phyloP scores from a whole-genome alignment of 1,140 invertebrate genomes.

The Philaenus spumarius region DNA sequence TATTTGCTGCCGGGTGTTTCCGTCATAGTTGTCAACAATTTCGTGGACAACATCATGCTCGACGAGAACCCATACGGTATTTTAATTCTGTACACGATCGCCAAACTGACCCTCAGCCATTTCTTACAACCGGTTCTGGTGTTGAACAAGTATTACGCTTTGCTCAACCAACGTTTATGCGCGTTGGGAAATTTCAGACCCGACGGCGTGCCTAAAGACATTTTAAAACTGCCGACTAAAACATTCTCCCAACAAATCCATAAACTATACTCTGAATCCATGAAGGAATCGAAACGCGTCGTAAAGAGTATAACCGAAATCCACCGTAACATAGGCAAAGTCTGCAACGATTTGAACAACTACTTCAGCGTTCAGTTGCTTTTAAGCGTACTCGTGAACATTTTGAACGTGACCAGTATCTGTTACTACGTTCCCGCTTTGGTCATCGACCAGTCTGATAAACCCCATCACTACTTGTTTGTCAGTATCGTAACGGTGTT shows the following conservation, averaged over 20 bases:
- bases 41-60: constrained; percentile 6
- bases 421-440: constrained; percentile 15
- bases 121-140: background rate
- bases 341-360: constrained; percentile 10
- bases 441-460: constrained; percentile 6
- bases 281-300: background rate
- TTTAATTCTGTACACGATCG: constrained; percentile 9
- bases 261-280: background rate
- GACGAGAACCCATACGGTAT: background rate
- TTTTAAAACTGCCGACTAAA: background rate
- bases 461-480: constrained; percentile 8
- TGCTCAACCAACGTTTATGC: background rate
- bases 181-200: background rate
- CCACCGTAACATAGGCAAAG: background rate
- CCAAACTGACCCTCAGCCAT: constrained; percentile 5
- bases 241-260: background rate
- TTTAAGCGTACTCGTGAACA: constrained; percentile 5
- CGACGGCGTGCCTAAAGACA: background rate
- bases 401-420: constrained; percentile 16
- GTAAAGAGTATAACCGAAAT: background rate
- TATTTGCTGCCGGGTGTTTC: background rate
- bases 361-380: constrained; percentile 8
- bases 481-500: constrained; percentile 9
- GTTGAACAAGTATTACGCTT: background rate
- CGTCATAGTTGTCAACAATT: background rate